These are phyloP conservation scores for Urocitellus parryii DNA, from an alignment of 2,113 vertebrate genomes.

Conservation along the genomic window DNA sequence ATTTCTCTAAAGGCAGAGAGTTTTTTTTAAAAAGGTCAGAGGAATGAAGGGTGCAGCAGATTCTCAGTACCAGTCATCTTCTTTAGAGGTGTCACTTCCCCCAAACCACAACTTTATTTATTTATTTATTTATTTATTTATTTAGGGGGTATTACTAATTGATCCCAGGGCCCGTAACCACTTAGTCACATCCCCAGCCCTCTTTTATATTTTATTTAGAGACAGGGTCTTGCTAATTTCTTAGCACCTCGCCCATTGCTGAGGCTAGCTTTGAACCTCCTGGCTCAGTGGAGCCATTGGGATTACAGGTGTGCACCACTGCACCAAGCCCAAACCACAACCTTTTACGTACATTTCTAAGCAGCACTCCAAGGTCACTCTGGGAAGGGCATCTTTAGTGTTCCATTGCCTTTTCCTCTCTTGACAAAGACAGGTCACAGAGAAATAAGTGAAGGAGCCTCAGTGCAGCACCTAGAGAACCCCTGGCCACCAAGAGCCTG, in stretches of 20 bases:
- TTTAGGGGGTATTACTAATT: too few relatives aligned
- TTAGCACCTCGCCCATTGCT: too few relatives aligned
- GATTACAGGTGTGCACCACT: too few relatives aligned
- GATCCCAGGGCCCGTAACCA: too few relatives aligned
- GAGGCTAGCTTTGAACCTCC: too few relatives aligned
- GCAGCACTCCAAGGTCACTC: neutral
- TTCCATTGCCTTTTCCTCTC: neutral
- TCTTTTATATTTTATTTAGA: too few relatives aligned
- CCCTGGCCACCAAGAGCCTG: neutral
- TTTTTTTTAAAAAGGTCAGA: neutral
- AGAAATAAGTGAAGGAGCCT: too few relatives aligned
- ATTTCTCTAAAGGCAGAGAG: neutral
- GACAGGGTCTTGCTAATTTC: too few relatives aligned
- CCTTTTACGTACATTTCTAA: neutral
- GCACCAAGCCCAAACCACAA: too few relatives aligned
- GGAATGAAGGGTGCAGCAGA: neutral
- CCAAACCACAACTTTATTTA: neutral
- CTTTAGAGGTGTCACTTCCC: neutral
- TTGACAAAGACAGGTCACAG: neutral
- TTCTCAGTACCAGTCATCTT: neutral
- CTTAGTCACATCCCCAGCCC: too few relatives aligned
- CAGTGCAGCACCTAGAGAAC: neutral
- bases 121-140: too few relatives aligned
- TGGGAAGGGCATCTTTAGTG: neutral
- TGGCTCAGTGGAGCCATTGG: too few relatives aligned